These are phyloP conservation scores for Dinoponera quadriceps DNA, from an alignment of 1,140 invertebrate genomes.

Conservation along the genomic window DNA sequence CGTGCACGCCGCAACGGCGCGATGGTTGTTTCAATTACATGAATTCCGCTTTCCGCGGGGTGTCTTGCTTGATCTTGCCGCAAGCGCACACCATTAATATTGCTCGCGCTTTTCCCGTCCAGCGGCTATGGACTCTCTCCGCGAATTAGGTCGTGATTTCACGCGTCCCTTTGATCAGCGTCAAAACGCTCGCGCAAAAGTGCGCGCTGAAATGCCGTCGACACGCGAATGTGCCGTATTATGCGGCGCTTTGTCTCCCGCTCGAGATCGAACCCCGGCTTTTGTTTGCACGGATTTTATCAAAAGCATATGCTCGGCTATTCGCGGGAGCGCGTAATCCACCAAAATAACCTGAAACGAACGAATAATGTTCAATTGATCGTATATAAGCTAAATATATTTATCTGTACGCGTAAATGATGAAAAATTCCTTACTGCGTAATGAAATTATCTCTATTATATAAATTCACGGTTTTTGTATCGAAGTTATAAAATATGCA, in stretches of 20 bases:
- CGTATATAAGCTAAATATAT: not conserved
- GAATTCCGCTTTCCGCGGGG: constrained; percentile 57
- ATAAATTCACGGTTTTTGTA: not conserved
- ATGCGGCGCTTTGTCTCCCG: constrained; percentile 26
- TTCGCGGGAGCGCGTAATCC: not conserved
- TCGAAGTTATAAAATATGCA: constrained; percentile 6
- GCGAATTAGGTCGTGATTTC: constrained; percentile 67
- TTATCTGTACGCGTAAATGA: not conserved
- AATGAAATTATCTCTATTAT: constrained; percentile 7
- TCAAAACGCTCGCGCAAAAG: constrained; percentile 46
- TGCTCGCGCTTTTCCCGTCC: constrained; percentile 9
- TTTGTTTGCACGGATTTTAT: constrained; percentile 18
- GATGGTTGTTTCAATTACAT: constrained; percentile 64
- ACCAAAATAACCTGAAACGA: not conserved
- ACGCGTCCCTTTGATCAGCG: constrained; percentile 49
- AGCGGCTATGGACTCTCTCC: constrained; percentile 30
- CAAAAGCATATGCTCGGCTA: constrained; percentile 14
- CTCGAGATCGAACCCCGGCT: not conserved
- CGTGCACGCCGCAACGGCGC: constrained; percentile 29
- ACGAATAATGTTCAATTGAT: not conserved
- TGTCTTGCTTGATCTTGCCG: constrained; percentile 27
- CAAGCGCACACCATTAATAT: constrained; percentile 51
- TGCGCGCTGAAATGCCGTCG: constrained; percentile 41
- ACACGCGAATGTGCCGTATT: constrained; percentile 24
- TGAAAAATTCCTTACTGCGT: not conserved